Evolutionary conservation across 2,888 invertebrate species (phyloP).

Genomic region (Acleris emargana): DNA sequence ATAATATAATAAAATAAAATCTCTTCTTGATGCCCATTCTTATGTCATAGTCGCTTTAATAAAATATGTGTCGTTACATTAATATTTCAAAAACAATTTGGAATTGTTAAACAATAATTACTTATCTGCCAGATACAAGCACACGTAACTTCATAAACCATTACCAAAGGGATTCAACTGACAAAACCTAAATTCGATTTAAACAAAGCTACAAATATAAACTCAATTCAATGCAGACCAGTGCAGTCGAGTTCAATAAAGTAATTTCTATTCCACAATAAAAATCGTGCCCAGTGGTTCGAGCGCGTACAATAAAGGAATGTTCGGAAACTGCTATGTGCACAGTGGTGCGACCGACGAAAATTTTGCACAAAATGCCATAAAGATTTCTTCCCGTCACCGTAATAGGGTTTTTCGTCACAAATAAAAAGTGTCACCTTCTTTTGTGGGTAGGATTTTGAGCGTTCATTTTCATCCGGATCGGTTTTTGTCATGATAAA

Average conservation of each 20-base stretch:
- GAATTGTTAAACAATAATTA: too few species aligned
- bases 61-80: too few species aligned
- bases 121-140: too few species aligned
- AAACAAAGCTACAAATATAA: too few species aligned
- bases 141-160: too few species aligned
- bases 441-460: conserved; percentile 14
- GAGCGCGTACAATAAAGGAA: conserved; percentile 6
- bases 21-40: too few species aligned
- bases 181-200: too few species aligned
- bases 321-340: conserved; percentile 3
- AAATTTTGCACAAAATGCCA: conserved; percentile 15
- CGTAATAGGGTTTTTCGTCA: conserved; percentile 16
- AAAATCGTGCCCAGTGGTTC: background rate
- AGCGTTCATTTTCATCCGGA: conserved; percentile 30
- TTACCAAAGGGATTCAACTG: too few species aligned
- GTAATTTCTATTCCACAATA: conserved; percentile 2
- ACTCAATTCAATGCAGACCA: too few species aligned
- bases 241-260: background rate
- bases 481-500: conserved; percentile 36
- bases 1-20: too few species aligned
- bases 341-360: background rate
- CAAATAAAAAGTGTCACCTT: conserved; percentile 18
- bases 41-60: too few species aligned
- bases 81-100: too few species aligned
- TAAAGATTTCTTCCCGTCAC: conserved; percentile 10